These are phyloP conservation scores for Geophilus truncorum DNA, from an alignment of 2,888 invertebrate species.

Conservation along the genomic window DNA sequence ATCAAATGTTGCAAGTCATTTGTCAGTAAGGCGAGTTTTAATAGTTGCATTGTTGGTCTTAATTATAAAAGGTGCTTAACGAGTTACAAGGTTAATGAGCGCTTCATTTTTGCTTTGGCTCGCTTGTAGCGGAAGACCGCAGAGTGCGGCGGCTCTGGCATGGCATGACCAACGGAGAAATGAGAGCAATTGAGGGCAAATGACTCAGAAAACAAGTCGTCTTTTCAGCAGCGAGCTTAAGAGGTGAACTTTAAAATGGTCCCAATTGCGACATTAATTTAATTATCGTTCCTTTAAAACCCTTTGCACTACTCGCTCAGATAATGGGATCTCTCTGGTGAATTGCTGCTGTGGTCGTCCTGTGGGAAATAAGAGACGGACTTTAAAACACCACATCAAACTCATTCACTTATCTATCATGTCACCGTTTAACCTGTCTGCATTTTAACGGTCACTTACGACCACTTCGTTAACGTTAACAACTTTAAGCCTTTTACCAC, in stretches of 20 bases:
- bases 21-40: not conserved
- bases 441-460: too few relatives aligned
- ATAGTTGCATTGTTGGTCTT: not conserved
- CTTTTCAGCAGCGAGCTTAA: not conserved
- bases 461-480: too few relatives aligned
- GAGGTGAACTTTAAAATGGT: conserved; percentile 5
- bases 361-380: not conserved
- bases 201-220: not conserved
- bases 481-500: too few relatives aligned
- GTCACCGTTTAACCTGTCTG: not conserved
- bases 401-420: not conserved
- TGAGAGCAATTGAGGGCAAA: not conserved
- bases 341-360: not conserved
- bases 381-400: conserved; percentile 4
- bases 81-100: not conserved
- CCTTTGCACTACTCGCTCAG: not conserved
- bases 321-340: not conserved
- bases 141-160: not conserved
- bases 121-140: not conserved
- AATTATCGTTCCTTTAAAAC: conserved; percentile 1
- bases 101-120: not conserved
- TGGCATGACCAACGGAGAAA: not conserved
- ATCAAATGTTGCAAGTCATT: not conserved
- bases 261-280: conserved; percentile 1
- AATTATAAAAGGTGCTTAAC: not conserved